Evolutionary conservation across 2,888 invertebrate genomes (phyloP), one percentile per base, ranked within the genome.

Genomic region (Sepiola atlantica): DNA sequence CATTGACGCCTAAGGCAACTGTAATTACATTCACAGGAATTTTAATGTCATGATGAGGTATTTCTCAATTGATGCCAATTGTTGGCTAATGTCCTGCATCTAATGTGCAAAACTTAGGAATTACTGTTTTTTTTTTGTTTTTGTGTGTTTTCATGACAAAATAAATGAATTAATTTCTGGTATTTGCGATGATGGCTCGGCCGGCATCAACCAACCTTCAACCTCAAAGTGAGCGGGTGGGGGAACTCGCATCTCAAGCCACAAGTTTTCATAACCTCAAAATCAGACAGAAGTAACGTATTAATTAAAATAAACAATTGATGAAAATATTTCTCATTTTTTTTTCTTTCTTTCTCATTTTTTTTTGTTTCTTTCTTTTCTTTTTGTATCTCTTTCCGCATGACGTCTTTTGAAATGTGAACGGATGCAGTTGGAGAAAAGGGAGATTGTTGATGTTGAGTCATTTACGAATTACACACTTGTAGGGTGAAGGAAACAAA

Each of bases 161-260:
- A 77, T 77, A 77, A 77, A n/a, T 32, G n/a, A 77, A 77, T 77
- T 77, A 77, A 77, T n/a, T 77, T 77, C n/a, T 77, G 77, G 77
- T 18, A 77, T 77, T 14, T 32, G n/a, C n/a, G 0, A n/a, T 32
- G 4, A 2, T 77, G 77, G 77, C 77, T n/a, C 3, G 61, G 8
- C 45, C 45, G 21, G 2, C n/a, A 28, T 16, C 12, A n/a, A 12
- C n/a, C 14, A n/a, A 12, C 10, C 14, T 18, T 4, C 77, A 12
- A 32, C 10, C 77, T n/a, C n/a, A 32, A 10, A 12, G 16, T 45
- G 45, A 77, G n/a, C n/a, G 21, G 77, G 12, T 14, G 32, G n/a
- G n/a, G n/a, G 14, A 16, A 77, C 16, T 32, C 24, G 12, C 61
- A 1, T 61, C 61, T 61, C 61, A 24, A 61, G n/a, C 77, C 77